Conservation (phyloP, 2,797 vertebrate species). For the Typhlichthys eigenmanni region DNA sequence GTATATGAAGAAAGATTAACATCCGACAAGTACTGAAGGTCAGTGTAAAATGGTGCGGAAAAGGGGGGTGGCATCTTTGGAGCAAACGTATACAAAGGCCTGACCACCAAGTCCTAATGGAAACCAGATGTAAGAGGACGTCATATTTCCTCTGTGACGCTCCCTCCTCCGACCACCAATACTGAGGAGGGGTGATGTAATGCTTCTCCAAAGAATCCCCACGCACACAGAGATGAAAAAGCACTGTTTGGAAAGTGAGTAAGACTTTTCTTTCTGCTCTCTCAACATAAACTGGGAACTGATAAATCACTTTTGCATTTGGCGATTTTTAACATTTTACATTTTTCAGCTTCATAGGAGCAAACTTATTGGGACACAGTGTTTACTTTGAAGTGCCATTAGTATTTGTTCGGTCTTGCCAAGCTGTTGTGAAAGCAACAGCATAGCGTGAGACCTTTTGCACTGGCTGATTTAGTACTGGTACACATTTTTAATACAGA, state of each 20-base stretch:
- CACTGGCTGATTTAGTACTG: too few relatives aligned
- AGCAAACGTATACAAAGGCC: constrained; percentile 24
- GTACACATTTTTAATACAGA: too few relatives aligned
- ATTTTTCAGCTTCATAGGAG: neutral
- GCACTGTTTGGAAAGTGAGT: constrained; percentile 9
- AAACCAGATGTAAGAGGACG: constrained; percentile 73
- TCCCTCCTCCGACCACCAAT: constrained; percentile 42
- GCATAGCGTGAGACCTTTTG: too few relatives aligned
- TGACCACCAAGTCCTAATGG: constrained; percentile 55
- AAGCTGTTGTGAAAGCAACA: too few relatives aligned
- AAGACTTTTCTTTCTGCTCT: constrained; percentile 2
- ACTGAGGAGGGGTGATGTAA: constrained; percentile 46
- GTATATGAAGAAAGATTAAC: neutral
- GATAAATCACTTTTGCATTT: too few relatives aligned
- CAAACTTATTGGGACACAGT: neutral
- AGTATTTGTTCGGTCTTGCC: too few relatives aligned
- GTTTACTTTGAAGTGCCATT: too few relatives aligned
- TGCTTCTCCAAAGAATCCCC: constrained; percentile 2
- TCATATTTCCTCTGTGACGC: constrained; percentile 59
- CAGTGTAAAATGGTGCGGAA: neutral
- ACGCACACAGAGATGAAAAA: constrained; percentile 1
- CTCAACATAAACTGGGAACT: constrained; percentile 10
- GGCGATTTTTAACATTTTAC: neutral
- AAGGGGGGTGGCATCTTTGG: constrained; percentile 18
- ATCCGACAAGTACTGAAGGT: neutral